Base-by-base conservation (phyloP, 2,888 invertebrate species). In the Trachelus iudaicus region DNA sequence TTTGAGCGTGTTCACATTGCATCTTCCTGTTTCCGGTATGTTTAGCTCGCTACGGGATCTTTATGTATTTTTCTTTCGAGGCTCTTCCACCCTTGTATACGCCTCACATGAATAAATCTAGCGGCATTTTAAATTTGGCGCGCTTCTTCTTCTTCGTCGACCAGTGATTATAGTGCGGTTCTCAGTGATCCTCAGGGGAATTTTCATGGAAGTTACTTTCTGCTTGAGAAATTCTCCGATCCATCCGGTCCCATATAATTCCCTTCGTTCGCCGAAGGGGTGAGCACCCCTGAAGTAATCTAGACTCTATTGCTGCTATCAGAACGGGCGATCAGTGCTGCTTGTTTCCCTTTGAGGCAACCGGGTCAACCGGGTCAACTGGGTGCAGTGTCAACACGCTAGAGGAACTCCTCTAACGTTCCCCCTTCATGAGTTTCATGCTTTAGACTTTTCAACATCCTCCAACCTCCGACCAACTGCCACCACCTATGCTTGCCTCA, bases 231-330 rank as follows among this genome's bases (percentile, higher is more conserved):
- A 56, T 9, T 23, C 56, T 23, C 6, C 9, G 23, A 56, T 56
- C 1, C 9, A 56, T 56, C 23, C 56, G 23, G 9, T 9, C 23
- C 56, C 56, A 56, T 56, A 56, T 23, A 9, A 56, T 56, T 56
- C 23, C 56, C 56, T 56, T 56, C 56, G 23, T 23, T 56, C 56
- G 23, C 56, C 23, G 69, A 78, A 82, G 69, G 69, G 78, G 71
- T 83, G 85, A 86, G 86, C 85, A 87, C 87, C 87, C 78, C 88
- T 87, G 86, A 86, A 79, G 89, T 88, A 89, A 89, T 89, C 89
- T 89, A 87, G 88, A 88, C 88, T 85, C 86, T 88, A 89, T 89
- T 89, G 88, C 87, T 83, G 81, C 84, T 89, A 89, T 89, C 88
- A 85, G 88, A 23, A 85, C 73, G 80, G 81, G 78, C 88, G 88